A percentile compares a stretch with the other conserved stretches of the same genome.
Conservation (phyloP, 1,140 invertebrate genomes). For the Mya arenaria region DNA sequence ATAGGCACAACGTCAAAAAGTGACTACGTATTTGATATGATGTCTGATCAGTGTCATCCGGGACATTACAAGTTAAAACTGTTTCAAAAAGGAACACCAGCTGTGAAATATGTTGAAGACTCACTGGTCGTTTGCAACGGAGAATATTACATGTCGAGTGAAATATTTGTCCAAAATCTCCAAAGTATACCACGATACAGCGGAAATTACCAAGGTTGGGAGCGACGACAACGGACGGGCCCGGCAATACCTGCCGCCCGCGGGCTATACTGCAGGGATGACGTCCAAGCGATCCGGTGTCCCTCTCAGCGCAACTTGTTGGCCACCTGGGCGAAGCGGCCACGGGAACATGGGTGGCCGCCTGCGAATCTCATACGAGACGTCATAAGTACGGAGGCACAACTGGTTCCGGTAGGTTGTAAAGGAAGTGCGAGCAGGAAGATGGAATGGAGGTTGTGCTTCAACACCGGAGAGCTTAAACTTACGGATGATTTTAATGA, state of each 20-base stretch:
- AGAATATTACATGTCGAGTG: no score
- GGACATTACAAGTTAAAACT: no score
- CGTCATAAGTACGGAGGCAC: neutral
- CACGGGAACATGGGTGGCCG: neutral
- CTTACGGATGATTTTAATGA: conserved; percentile 15
- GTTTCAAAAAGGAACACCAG: no score
- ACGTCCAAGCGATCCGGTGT: conserved; percentile 7
- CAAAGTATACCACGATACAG: no score
- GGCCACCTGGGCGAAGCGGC: neutral
- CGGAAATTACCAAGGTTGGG: no score
- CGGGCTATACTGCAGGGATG: conserved; percentile 10
- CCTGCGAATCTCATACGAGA: neutral
- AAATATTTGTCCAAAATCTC: no score
- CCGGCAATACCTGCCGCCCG: conserved; percentile 5
- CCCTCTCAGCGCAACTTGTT: neutral
- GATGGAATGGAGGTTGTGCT: conserved; percentile 30
- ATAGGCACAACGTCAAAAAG: no score
- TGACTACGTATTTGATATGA: no score
- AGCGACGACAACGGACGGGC: neutral
- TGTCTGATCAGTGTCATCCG: no score
- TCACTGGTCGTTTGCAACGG: no score
- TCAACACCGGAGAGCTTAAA: neutral
- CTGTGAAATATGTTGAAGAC: no score
- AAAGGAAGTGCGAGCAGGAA: neutral
- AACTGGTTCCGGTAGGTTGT: conserved; percentile 18